A percentile compares a stretch with the other conserved stretches of the same genome.
Evolutionary conservation across 2,888 invertebrate genomes (phyloP).

Genomic region (Ichneumoninae sp.): DNA sequence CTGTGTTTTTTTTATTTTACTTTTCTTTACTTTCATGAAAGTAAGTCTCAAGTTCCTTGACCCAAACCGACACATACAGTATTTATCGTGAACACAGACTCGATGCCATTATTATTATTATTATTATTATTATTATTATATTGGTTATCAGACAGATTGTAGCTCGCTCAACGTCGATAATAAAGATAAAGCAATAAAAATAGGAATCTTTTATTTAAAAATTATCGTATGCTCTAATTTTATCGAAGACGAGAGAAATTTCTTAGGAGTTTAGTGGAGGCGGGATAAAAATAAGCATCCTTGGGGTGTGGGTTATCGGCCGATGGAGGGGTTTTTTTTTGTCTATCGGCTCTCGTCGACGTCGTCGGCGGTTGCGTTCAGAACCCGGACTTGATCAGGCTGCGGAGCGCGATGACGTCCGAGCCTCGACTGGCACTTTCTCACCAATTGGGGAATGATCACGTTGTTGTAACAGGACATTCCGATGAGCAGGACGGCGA

Average conservation of each 20-base stretch:
- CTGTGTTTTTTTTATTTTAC: neutral
- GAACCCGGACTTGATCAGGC: slow-evolving; percentile 76
- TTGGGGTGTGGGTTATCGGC: neutral
- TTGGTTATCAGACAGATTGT: neutral
- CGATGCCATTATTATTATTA: neutral
- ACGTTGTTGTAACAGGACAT: slow-evolving; percentile 93
- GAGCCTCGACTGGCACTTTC: slow-evolving; percentile 73
- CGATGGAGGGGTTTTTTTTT: neutral
- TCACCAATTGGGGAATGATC: slow-evolving; percentile 81
- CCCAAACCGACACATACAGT: neutral
- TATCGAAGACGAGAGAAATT: slow-evolving; percentile 8
- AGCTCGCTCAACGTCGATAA: neutral
- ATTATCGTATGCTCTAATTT: neutral
- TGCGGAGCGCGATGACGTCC: slow-evolving; percentile 77
- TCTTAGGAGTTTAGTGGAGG: neutral
- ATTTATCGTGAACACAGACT: neutral
- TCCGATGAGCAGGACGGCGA: slow-evolving; percentile 90
- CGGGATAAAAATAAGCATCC: slow-evolving; percentile 8
- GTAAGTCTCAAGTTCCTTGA: neutral
- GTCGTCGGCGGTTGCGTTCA: slow-evolving; percentile 79
- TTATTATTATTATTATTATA: neutral
- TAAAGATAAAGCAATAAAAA: slow-evolving; percentile 12
- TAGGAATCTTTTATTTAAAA: slow-evolving; percentile 25
- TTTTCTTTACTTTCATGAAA: neutral
- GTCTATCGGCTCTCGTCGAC: slow-evolving; percentile 50